These are phyloP conservation scores for Platyscapa corneri DNA, from an alignment of 1,140 invertebrate genomes.

Conservation along the genomic window DNA sequence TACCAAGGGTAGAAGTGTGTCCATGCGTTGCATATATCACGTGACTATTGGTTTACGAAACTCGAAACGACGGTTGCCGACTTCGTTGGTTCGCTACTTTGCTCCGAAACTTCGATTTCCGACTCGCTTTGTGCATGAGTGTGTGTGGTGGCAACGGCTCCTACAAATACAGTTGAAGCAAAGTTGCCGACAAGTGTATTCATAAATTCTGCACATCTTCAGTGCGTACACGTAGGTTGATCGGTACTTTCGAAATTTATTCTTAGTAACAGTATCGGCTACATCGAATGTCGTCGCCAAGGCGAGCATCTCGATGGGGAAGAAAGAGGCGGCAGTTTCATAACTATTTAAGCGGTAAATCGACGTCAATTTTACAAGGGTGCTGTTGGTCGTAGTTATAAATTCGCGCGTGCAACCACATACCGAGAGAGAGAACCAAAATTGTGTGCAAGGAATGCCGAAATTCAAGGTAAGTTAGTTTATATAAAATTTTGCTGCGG, in stretches of 20 bases:
- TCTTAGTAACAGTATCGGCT: neutral
- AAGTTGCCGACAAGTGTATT: neutral
- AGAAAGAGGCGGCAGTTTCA: conserved; percentile 16
- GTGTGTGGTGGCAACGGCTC: neutral
- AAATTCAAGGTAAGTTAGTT: conserved; percentile 22
- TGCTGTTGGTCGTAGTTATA: neutral
- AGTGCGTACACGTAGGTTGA: neutral
- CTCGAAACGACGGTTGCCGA: too few species aligned
- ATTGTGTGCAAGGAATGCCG: neutral
- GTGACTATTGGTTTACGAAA: too few species aligned
- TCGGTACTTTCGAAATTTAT: neutral
- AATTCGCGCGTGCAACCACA: too few species aligned
- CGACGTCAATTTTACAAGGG: neutral
- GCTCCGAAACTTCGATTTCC: neutral
- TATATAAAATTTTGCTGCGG: neutral
- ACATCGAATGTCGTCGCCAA: conserved; percentile 13
- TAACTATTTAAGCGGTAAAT: conserved; percentile 15
- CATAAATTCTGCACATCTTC: neutral
- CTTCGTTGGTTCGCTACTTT: too few species aligned
- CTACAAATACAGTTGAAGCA: too few species aligned
- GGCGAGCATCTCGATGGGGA: neutral
- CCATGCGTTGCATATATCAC: too few species aligned
- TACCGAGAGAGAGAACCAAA: neutral
- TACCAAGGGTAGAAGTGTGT: too few species aligned
- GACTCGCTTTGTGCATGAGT: neutral